A percentile compares a stretch with the other conserved stretches of the same genome.
These are phyloP conservation scores for Resseliella maxima DNA, from an alignment of 2,888 invertebrate species.

Conservation along the genomic window DNA sequence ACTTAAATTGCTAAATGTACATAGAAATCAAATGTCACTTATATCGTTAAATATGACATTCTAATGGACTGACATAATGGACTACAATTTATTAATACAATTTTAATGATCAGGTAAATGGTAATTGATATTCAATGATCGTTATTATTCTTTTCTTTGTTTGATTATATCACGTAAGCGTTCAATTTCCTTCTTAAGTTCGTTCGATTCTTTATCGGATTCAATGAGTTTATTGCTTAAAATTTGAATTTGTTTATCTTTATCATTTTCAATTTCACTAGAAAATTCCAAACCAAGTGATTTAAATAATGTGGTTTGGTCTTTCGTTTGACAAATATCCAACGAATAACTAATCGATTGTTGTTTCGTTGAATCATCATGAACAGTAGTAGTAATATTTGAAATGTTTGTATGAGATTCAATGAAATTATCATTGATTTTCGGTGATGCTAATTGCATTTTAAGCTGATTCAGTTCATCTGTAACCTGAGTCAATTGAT, in stretches of 20 bases:
- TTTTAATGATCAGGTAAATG: too few species aligned
- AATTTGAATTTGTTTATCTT: background rate
- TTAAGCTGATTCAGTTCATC: background rate
- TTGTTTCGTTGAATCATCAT: background rate
- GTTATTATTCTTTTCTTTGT: background rate
- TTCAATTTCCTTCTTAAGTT: slow-evolving; percentile 38
- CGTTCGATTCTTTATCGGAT: background rate
- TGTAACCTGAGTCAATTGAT: slow-evolving; percentile 5
- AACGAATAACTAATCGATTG: background rate
- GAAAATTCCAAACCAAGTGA: background rate
- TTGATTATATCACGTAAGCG: slow-evolving; percentile 2
- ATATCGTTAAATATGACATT: too few species aligned
- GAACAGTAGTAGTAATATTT: background rate
- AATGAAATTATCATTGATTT: background rate
- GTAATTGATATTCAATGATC: too few species aligned
- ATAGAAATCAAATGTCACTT: too few species aligned
- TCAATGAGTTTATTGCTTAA: slow-evolving; percentile 15
- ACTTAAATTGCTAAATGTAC: background rate
- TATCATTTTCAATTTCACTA: background rate
- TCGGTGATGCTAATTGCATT: background rate
- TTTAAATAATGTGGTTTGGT: background rate
- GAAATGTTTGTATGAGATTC: background rate
- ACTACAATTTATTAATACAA: background rate
- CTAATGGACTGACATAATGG: background rate
- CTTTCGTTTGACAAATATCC: background rate